Evolutionary conservation across 2,113 vertebrate genomes (phyloP), one percentile per base, ranked within the genome.

Genomic region (Xyliphius kryptos): DNA sequence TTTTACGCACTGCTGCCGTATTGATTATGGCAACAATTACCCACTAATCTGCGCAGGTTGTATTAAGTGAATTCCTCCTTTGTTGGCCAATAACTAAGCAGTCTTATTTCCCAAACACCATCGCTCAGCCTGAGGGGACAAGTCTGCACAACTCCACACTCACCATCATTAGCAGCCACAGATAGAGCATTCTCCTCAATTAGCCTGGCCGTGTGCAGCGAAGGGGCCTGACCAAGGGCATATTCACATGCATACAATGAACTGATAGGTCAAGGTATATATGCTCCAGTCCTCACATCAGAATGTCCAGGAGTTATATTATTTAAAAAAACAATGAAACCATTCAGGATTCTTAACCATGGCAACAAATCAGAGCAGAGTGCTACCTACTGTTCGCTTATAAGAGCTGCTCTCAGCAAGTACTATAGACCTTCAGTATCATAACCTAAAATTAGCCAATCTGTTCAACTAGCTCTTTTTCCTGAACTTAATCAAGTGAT

Each of bases 51-150:
- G 80, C 81, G 82, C 77, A 80, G 71, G 76, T 81, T 81, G 82
- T 80, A 86, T 86, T 88, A 85, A 86, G 84, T 81, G 82, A 84
- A 83, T 82, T 81, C 83, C 85, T 78, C 79, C 76, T 85, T 86
- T 87, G 85, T 84, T 87, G 85, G 86, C 86, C 85, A 89, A 87
- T 87, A 89, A 88, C 81, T 87, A 89, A 87, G 86, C 83, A 82
- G 73, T 82, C 77, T 78, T 80, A 79, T 78, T 79, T 79, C 79
- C 81, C 79, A 82, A 76, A 78, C 72, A 71, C 77, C 73, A 83
- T 82, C 69, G 73, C 68, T 83, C 80, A 82, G 87, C 86, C 84
- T 80, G 51, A 78, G 84, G 86, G 81, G 84, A 86, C 81, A 81
- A 50, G 68, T 70, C 71, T 81, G 80, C 75, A 47, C 82, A 78